These are phyloP conservation scores for Bombus breviceps DNA, from an alignment of 1,140 invertebrate genomes.

Conservation along the genomic window DNA sequence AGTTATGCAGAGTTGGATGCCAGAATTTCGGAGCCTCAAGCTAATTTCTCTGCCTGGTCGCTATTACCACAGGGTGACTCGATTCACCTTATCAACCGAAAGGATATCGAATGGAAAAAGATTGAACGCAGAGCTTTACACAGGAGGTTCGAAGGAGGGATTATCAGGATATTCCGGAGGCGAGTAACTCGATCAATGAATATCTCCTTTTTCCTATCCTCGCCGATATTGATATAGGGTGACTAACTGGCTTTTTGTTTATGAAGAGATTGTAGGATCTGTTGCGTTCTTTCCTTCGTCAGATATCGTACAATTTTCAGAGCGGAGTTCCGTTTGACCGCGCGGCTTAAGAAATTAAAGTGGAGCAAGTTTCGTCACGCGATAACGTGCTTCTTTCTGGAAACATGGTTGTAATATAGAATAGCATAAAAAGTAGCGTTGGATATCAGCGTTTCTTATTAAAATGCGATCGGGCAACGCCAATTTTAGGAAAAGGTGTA, in stretches of 20 bases:
- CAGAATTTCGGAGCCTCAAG: neutral
- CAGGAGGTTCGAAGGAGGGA: neutral
- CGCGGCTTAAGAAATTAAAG: neutral
- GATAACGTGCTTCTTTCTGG: neutral
- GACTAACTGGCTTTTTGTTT: neutral
- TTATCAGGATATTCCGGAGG: neutral
- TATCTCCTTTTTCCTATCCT: neutral
- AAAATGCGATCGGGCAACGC: neutral
- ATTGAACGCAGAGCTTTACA: neutral
- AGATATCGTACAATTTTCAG: neutral
- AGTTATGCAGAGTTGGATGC: neutral
- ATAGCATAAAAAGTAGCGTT: neutral
- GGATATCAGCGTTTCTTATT: neutral
- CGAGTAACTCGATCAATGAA: neutral
- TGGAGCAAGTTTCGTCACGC: neutral
- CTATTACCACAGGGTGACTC: neutral
- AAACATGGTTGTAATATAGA: neutral
- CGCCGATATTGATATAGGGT: neutral
- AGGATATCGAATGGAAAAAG: neutral
- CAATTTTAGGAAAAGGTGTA: neutral
- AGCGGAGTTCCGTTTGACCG: neutral
- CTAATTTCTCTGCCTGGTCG: neutral
- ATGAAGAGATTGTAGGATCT: neutral
- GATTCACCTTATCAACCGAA: neutral
- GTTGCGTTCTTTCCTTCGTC: neutral